phyloP scores from a whole-genome alignment of 2,113 vertebrate species.

The Falco punctatus region DNA sequence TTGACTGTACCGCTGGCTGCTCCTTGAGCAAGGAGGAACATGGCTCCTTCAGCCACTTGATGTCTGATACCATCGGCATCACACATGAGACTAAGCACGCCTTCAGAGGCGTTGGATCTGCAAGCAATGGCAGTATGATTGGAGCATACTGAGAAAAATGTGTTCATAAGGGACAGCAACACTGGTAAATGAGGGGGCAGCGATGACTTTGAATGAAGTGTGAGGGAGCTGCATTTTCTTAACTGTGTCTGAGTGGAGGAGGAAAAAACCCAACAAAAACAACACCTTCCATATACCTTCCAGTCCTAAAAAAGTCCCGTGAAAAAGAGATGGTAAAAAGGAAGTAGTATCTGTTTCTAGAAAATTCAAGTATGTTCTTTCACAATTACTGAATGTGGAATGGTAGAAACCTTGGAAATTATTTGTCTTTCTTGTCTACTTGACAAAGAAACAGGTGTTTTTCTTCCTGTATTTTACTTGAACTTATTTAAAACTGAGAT shows the following conservation, averaged over 20 bases:
- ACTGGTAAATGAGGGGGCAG: not conserved
- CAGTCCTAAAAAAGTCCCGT: not conserved
- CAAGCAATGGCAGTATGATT: not conserved
- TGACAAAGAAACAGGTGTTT: not conserved
- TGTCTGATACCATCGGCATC: accelerated
- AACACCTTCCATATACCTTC: not conserved
- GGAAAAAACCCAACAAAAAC: accelerated
- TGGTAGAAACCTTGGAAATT: not conserved
- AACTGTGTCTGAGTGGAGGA: not conserved
- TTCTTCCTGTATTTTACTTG: not conserved
- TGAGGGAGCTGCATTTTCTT: not conserved
- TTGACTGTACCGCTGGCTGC: not conserved
- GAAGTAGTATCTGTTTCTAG: not conserved
- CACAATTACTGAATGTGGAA: not conserved
- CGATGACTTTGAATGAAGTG: not conserved
- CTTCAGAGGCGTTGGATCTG: not conserved
- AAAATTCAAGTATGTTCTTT: not conserved
- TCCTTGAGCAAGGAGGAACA: not conserved
- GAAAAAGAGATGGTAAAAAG: not conserved
- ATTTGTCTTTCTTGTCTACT: not conserved
- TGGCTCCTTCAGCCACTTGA: not conserved
- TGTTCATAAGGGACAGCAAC: not conserved
- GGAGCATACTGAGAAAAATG: not conserved
- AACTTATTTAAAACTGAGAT: not conserved
- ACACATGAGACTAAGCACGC: accelerated